Base-by-base conservation (phyloP, 2,113 vertebrate species). In the Bubo scandiacus region DNA sequence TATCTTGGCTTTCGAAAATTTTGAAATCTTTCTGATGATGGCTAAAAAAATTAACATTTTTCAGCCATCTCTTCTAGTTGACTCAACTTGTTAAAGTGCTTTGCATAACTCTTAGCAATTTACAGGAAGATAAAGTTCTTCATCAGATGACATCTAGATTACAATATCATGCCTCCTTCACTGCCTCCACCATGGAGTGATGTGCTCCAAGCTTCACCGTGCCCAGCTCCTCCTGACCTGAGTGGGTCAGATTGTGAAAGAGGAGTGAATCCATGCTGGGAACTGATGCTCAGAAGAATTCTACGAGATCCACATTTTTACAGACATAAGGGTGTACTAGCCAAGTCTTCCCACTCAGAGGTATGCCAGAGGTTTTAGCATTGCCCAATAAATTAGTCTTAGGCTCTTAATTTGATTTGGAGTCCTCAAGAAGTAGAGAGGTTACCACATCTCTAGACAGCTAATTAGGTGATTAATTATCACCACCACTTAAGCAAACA, bases 171-270 rank as follows among this genome's bases (percentile, higher is more conserved):
- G 40, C n/a, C n/a, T 61, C 49, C 40, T 63, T 23, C 40, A 49
- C 21, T 68, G n/a, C 59, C 32, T 68, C 2, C 32, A 15, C 8
- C 0, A 0, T 2, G 16, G 45, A 59, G 23, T 21, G n/a, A 9
- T 11, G 21, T 57, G n/a, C 29, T 52, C 65, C 1, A 1, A 86
- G 22, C 29, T 90, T 34, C 59, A 45, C 32, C 0, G 0, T 51
- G 52, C 54, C 82, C 62, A 68, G 47, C 29, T 72, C 25, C 25
- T 81, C 34, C 74, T 68, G 74, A 61, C 49, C 68, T 34, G 25
- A 27, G 5, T 0, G 0, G 38, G 20, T 63, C 70, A 75, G n/a
- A 5, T 2, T 75, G 78, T 29, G 45, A 93, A 90, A 83, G 13
- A n/a, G 2, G 11, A 90, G 21, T 11, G 62, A 65, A 26, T 18